Evolutionary conservation across 2,888 invertebrate genomes (phyloP).

Genomic region (Marronus borbonicus): DNA sequence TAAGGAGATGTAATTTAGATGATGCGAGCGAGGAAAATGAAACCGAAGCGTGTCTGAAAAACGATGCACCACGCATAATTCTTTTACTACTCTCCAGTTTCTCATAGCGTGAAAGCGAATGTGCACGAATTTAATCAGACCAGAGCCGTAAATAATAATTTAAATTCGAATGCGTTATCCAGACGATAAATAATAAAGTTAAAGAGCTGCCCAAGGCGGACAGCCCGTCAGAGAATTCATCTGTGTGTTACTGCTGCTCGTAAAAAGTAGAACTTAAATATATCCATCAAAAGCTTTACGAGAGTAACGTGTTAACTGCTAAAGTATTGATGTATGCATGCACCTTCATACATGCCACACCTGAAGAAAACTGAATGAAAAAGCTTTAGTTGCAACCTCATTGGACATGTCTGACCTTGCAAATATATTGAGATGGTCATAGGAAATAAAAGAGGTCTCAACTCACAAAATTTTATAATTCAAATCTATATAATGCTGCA

Average conservation of each 20-base stretch:
- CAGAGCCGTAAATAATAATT: slow-evolving; percentile 35
- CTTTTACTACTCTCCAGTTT: slow-evolving; percentile 3
- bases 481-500: no score
- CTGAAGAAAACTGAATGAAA: neutral
- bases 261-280: slow-evolving; percentile 51
- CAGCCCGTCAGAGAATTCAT: slow-evolving; percentile 19
- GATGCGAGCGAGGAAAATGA: no score
- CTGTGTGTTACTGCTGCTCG: slow-evolving; percentile 36
- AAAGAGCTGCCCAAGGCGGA: slow-evolving; percentile 22
- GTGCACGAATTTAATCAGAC: slow-evolving; percentile 41
- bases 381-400: no score
- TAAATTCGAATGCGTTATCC: slow-evolving; percentile 39
- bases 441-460: no score
- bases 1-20: no score
- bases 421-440: no score
- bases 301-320: slow-evolving; percentile 45
- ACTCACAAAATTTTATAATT: no score
- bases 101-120: slow-evolving; percentile 34
- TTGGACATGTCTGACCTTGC: no score
- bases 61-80: slow-evolving; percentile 24
- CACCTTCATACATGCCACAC: neutral
- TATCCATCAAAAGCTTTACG: slow-evolving; percentile 41
- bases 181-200: slow-evolving; percentile 38
- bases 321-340: neutral
- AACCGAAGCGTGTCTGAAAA: no score